Conservation (phyloP, 2,888 invertebrate genomes). For the Apodemia hepburni region DNA sequence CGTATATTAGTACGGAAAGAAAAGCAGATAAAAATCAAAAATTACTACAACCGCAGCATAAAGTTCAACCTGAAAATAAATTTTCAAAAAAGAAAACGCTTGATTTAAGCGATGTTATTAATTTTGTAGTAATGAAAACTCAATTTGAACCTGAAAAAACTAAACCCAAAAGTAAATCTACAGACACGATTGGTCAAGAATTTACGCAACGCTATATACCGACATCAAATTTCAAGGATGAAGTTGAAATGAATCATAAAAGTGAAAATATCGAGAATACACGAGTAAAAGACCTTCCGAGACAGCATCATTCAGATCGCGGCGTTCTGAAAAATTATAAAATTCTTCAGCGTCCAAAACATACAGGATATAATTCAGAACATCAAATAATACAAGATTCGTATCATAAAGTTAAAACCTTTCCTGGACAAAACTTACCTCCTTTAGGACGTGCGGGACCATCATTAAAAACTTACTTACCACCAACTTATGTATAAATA, state of each 20-base stretch:
- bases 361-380: constrained; percentile 38
- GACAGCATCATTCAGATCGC: constrained; percentile 53
- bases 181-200: constrained; percentile 34
- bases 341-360: constrained; percentile 59
- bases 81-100: constrained; percentile 46
- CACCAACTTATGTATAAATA: constrained; percentile 57
- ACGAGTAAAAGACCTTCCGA: constrained; percentile 37
- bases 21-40: constrained; percentile 50
- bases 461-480: constrained; percentile 63
- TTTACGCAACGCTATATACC: constrained; percentile 42
- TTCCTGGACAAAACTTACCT: constrained; percentile 49
- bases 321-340: constrained; percentile 70
- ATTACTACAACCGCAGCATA: constrained; percentile 44
- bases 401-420: constrained; percentile 48
- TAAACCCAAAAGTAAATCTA: constrained; percentile 45
- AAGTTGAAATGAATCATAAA: constrained; percentile 31
- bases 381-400: constrained; percentile 46
- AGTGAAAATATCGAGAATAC: constrained; percentile 37
- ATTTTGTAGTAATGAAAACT: constrained; percentile 58
- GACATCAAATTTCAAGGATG: constrained; percentile 37
- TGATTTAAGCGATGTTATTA: constrained; percentile 57
- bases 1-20: constrained; percentile 39
- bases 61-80: constrained; percentile 48
- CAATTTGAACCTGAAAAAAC: constrained; percentile 63
- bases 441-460: constrained; percentile 70